These are phyloP conservation scores for Macrochelys suwanniensis DNA, from an alignment of 2,797 vertebrate species.

Conservation along the genomic window DNA sequence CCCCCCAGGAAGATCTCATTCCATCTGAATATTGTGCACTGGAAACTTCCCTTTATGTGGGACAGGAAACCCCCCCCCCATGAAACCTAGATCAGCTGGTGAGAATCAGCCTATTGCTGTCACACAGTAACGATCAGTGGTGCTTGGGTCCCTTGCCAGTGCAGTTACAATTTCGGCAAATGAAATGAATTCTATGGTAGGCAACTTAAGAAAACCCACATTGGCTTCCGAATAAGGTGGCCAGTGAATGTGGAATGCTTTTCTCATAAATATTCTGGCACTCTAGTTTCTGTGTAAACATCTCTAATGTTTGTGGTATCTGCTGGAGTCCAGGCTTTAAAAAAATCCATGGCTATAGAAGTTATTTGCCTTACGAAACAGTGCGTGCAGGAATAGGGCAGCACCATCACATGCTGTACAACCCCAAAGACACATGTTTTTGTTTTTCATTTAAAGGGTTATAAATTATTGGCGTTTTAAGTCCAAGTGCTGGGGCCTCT, in stretches of 20 bases:
- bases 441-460: slow-evolving; percentile 35
- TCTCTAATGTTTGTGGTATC: slow-evolving; percentile 33
- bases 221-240: background rate
- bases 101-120: background rate
- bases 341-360: background rate
- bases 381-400: background rate
- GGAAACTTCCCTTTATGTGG: background rate
- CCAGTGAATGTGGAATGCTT: background rate
- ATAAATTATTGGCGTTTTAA: background rate
- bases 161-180: background rate
- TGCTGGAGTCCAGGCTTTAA: background rate
- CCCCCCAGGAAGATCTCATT: background rate
- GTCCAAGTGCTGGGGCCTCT: slow-evolving; percentile 2
- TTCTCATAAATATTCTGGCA: slow-evolving; percentile 15
- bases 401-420: background rate
- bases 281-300: slow-evolving; percentile 19
- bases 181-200: background rate
- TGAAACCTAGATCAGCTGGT: background rate
- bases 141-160: background rate
- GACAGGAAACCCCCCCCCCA: background rate
- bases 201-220: background rate
- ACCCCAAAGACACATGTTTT: background rate
- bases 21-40: background rate
- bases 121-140: background rate
- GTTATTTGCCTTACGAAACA: slow-evolving; percentile 16